Percentiles rank a stretch among this genome's conserved stretches.
Evolutionary conservation across 2,888 invertebrate genomes (phyloP).

Genomic region (Phalera bucephala): DNA sequence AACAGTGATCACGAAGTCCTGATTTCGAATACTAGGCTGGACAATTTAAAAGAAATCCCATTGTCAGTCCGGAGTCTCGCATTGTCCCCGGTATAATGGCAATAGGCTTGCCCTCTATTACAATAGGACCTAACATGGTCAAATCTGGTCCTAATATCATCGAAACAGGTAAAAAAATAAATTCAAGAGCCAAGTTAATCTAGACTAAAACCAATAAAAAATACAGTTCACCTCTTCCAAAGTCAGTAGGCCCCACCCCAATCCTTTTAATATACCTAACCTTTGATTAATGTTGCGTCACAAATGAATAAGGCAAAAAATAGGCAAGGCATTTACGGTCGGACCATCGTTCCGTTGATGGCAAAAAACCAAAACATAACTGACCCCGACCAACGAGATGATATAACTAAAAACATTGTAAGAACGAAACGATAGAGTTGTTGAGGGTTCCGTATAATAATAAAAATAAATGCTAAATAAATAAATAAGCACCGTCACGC

Average conservation of each 20-base stretch:
- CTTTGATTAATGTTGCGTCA: conserved; percentile 21
- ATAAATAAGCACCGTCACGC: too few relatives aligned
- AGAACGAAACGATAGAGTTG: conserved; percentile 1
- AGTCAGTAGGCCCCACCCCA: conserved; percentile 11
- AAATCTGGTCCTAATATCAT: too few relatives aligned
- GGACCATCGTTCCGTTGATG: conserved; percentile 7
- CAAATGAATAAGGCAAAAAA: conserved; percentile 17
- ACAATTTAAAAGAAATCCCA: too few relatives aligned
- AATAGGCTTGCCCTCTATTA: too few relatives aligned
- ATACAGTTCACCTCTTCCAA: conserved; percentile 19
- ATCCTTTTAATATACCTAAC: conserved; percentile 9
- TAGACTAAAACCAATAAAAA: conserved; percentile 8
- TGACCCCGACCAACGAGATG: conserved; percentile 45
- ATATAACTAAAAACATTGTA: conserved; percentile 18
- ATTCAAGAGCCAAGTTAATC: conserved; percentile 1
- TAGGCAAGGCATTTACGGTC: conserved; percentile 16
- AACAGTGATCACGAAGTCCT: too few relatives aligned
- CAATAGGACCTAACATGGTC: too few relatives aligned
- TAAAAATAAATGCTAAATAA: too few relatives aligned
- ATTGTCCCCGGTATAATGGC: too few relatives aligned
- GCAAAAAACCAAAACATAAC: conserved; percentile 54
- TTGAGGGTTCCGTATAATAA: neutral
- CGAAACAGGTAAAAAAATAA: too few relatives aligned
- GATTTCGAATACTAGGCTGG: too few relatives aligned
- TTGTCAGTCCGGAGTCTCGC: too few relatives aligned